Percentiles rank a stretch among this genome's conserved stretches.
Conservation (phyloP, 1,140 invertebrate genomes). For the Lineus longissimus region DNA sequence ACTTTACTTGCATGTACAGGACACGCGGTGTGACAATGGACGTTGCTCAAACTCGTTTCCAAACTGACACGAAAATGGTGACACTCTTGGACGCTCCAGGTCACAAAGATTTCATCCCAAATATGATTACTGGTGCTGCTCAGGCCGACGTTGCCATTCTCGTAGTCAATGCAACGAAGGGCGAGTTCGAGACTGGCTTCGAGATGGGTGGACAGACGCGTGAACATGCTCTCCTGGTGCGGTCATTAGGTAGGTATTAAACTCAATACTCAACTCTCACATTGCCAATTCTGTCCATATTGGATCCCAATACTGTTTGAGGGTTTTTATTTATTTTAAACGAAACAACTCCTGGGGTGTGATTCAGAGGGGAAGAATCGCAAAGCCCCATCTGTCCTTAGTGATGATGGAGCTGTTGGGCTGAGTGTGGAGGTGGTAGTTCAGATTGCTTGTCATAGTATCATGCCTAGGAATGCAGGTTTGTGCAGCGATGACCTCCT, state of each 20-base stretch:
- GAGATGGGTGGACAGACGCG: slow-evolving; percentile 95
- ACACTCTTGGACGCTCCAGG: slow-evolving; percentile 92
- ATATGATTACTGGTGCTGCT: slow-evolving; percentile 95
- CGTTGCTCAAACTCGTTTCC: slow-evolving; percentile 88
- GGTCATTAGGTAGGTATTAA: slow-evolving; percentile 72
- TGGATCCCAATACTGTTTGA: neutral
- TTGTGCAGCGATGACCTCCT: too few species aligned
- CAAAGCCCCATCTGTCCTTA: too few species aligned
- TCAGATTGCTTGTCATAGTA: too few species aligned
- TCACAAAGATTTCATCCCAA: slow-evolving; percentile 96
- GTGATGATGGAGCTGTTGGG: too few species aligned
- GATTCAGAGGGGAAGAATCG: too few species aligned
- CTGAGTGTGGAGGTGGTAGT: too few species aligned
- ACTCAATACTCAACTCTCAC: neutral
- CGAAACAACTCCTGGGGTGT: too few species aligned
- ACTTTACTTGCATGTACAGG: too few species aligned
- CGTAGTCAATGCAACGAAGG: slow-evolving; percentile 88
- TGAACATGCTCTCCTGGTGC: slow-evolving; percentile 90
- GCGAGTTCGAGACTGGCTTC: slow-evolving; percentile 99
- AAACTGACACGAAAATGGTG: slow-evolving; percentile 80
- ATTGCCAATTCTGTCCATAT: neutral
- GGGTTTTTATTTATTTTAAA: neutral
- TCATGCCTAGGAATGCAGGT: too few species aligned
- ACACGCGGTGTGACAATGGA: slow-evolving; percentile 93
- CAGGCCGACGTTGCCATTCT: slow-evolving; percentile 95